Evolutionary conservation across 2,888 invertebrate genomes (phyloP), one percentile per base, ranked within the genome.

Genomic region (Dolichomitus sp.): DNA sequence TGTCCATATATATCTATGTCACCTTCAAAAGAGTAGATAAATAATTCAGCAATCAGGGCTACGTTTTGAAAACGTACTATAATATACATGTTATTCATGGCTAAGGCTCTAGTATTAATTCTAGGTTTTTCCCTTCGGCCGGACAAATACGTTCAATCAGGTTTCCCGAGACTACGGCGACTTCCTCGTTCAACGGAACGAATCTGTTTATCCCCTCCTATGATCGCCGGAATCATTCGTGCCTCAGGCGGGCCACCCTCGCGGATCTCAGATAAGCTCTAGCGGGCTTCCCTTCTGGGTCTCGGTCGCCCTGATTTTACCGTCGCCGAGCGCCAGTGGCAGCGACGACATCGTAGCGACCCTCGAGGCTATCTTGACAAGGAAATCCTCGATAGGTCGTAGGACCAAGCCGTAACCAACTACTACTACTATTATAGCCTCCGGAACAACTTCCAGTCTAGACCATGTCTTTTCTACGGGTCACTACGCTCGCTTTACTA

Each of bases 371-470:
- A 83, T 83, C 80, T 83, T 54, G 72, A 76, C 80, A 66, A 80
- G 83, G 61, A 83, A 83, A 83, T 83, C 76, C 83, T 83, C 80
- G 80, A 83, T 83, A 83, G 82, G 79, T 76, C 76, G 68, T 81
- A 82, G 57, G 69, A 78, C 77, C 52, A 63, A 11, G 57, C 75
- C 66, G 70, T 75, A 82, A 79, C 82, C 82, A 79, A 82, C 79
- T 72, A 82, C 82, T 70, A 76, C 79, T 50, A 78, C 82, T 78
- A 82, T 82, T 82, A 82, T 82, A 74, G 74, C 76, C 72, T 50
- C 61, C 75, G 80, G 70, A 72, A 83, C 80, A 83, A 83, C 80
- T 83, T 83, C 80, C 80, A 83, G 83, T 83, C 83, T 83, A 83
- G 83, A 83, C 83, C 80, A 27, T 54, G 72, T 79, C 79, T 83